Conservation (phyloP, 2,888 invertebrate genomes). For the Leptopilina drosophilae region DNA sequence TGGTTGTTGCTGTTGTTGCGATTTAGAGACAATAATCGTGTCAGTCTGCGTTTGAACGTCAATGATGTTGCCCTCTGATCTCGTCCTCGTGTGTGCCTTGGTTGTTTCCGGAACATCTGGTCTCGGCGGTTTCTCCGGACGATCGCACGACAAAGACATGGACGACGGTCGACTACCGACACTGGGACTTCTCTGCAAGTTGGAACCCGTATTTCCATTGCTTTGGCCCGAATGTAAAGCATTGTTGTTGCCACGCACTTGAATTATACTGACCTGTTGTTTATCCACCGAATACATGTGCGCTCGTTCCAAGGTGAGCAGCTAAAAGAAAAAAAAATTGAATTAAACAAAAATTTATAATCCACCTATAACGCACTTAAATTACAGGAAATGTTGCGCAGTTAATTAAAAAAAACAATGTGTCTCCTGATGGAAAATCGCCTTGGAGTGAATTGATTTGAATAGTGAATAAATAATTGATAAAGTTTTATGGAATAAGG, state of each 20-base stretch:
- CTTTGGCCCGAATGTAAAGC: slow-evolving; percentile 60
- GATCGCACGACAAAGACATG: slow-evolving; percentile 70
- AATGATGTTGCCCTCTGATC: slow-evolving; percentile 82
- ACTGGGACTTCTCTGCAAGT: slow-evolving; percentile 76
- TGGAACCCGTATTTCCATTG: slow-evolving; percentile 72
- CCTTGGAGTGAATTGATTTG: background rate
- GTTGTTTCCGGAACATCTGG: slow-evolving; percentile 68
- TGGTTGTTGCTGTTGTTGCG: slow-evolving; percentile 61
- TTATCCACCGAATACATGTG: slow-evolving; percentile 86
- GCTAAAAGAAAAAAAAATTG: slow-evolving; percentile 58
- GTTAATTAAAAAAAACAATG: background rate
- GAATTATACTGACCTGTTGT: slow-evolving; percentile 85
- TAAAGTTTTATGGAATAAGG: slow-evolving; percentile 5
- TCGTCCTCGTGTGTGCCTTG: slow-evolving; percentile 74
- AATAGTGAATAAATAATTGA: background rate
- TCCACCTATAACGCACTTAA: background rate
- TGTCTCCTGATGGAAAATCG: background rate
- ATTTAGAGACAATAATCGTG: slow-evolving; percentile 68
- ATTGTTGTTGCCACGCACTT: slow-evolving; percentile 77
- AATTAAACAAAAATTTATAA: slow-evolving; percentile 48
- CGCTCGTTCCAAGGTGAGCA: slow-evolving; percentile 81
- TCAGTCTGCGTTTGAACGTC: slow-evolving; percentile 77
- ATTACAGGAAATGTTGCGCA: background rate
- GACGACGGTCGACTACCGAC: slow-evolving; percentile 74
- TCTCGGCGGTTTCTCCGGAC: slow-evolving; percentile 67